Percentiles rank a stretch among this genome's conserved stretches.
These are phyloP conservation scores for Uromys caudimaculatus DNA, from an alignment of 2,797 vertebrate species.

Conservation along the genomic window DNA sequence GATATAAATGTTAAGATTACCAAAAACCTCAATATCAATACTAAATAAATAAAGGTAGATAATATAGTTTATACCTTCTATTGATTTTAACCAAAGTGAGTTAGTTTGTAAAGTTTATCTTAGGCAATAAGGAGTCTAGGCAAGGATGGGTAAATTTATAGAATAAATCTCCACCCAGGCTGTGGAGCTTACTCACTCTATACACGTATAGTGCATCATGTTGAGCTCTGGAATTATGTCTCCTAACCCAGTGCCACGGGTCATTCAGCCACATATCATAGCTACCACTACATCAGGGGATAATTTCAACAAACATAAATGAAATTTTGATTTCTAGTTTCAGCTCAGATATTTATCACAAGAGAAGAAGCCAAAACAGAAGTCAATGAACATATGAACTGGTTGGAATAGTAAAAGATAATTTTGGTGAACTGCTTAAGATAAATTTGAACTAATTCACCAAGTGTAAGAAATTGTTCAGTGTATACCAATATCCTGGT, in stretches of 20 bases:
- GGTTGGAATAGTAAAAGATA: background rate
- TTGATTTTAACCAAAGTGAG: background rate
- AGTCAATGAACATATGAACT: background rate
- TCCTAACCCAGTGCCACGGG: background rate
- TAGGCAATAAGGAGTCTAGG: background rate
- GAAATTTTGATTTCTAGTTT: background rate
- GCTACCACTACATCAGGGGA: background rate
- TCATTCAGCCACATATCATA: background rate
- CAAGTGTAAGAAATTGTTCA: background rate
- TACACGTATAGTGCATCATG: background rate
- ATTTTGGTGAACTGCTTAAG: background rate
- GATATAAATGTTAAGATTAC: background rate
- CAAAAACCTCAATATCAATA: background rate
- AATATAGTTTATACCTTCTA: background rate
- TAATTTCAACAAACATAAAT: background rate
- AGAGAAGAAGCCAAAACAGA: background rate
- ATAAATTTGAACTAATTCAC: background rate
- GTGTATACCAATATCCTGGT: background rate
- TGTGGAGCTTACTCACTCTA: background rate
- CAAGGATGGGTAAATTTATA: background rate
- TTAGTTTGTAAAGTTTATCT: conserved; percentile 9
- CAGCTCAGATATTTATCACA: background rate
- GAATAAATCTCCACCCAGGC: background rate
- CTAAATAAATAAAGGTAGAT: conserved; percentile 8
- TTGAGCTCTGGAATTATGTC: background rate